These are phyloP conservation scores for Leptinotarsa haldemani DNA, from an alignment of 2,888 invertebrate species.

Conservation along the genomic window DNA sequence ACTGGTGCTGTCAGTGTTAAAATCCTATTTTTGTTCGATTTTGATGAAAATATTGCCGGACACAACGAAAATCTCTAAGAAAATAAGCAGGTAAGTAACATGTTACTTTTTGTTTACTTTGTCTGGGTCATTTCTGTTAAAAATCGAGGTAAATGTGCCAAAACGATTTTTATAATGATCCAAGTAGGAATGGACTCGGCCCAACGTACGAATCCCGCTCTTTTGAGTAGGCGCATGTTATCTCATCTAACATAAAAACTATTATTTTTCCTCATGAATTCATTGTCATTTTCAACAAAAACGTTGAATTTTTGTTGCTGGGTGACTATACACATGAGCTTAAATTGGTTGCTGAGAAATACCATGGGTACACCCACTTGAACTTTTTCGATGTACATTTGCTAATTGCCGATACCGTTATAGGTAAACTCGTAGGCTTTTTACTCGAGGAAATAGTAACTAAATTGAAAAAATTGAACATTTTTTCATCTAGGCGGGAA, in stretches of 20 bases:
- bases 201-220: conserved; percentile 63
- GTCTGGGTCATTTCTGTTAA: conserved; percentile 62
- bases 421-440: not conserved
- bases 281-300: too few species aligned
- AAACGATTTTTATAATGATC: conserved; percentile 49
- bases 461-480: conserved; percentile 3
- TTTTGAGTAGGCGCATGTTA: conserved; percentile 62
- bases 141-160: conserved; percentile 52
- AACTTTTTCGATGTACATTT: conserved; percentile 6
- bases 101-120: conserved; percentile 51
- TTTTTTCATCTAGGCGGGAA: conserved; percentile 60
- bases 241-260: conserved; percentile 37
- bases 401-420: conserved; percentile 6
- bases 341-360: conserved; percentile 25
- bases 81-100: conserved; percentile 77
- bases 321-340: too few species aligned
- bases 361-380: conserved; percentile 47
- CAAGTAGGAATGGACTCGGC: conserved; percentile 62
- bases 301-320: too few species aligned
- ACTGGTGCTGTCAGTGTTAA: conserved; percentile 64
- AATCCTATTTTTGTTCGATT: conserved; percentile 71
- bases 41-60: conserved; percentile 77
- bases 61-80: conserved; percentile 75
- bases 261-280: conserved; percentile 10
- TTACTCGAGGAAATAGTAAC: conserved; percentile 5